These are phyloP conservation scores for Pristionchus entomophagus DNA, from an alignment of 2,888 invertebrate genomes.

Conservation along the genomic window DNA sequence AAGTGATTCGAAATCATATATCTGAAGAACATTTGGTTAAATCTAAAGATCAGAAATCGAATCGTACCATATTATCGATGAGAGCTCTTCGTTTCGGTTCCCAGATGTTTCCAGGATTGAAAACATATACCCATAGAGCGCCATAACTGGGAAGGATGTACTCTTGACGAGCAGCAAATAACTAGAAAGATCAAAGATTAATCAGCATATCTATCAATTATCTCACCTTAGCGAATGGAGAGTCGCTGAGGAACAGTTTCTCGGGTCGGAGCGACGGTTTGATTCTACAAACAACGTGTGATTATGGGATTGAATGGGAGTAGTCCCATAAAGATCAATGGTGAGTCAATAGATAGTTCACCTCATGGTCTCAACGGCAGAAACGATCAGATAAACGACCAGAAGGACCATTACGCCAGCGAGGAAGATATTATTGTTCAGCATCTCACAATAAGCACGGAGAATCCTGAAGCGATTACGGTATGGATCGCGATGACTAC, in stretches of 20 bases:
- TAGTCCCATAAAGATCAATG: too few relatives aligned
- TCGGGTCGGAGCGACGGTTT: constrained; percentile 71
- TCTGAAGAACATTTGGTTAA: too few relatives aligned
- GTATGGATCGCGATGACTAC: not conserved
- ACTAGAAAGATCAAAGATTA: constrained; percentile 52
- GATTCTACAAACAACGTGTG: constrained; percentile 53
- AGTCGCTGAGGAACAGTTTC: constrained; percentile 68
- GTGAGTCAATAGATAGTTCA: not conserved
- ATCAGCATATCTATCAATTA: not conserved
- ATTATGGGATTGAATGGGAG: too few relatives aligned
- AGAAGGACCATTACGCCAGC: constrained; percentile 64
- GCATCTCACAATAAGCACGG: constrained; percentile 63
- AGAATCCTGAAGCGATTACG: constrained; percentile 47
- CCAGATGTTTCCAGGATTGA: constrained; percentile 71
- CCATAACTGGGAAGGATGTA: constrained; percentile 72
- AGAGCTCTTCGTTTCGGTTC: constrained; percentile 50
- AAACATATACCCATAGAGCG: constrained; percentile 70
- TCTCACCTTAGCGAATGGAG: constrained; percentile 67
- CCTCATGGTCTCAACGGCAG: constrained; percentile 55
- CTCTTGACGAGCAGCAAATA: constrained; percentile 68
- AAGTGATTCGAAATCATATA: constrained; percentile 66
- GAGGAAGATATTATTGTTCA: constrained; percentile 63
- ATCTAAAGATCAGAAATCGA: not conserved
- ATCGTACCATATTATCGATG: not conserved
- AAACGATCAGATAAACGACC: constrained; percentile 63